Evolutionary conservation across 2,113 vertebrate genomes (phyloP).

Genomic region (Myotis yumanensis): DNA sequence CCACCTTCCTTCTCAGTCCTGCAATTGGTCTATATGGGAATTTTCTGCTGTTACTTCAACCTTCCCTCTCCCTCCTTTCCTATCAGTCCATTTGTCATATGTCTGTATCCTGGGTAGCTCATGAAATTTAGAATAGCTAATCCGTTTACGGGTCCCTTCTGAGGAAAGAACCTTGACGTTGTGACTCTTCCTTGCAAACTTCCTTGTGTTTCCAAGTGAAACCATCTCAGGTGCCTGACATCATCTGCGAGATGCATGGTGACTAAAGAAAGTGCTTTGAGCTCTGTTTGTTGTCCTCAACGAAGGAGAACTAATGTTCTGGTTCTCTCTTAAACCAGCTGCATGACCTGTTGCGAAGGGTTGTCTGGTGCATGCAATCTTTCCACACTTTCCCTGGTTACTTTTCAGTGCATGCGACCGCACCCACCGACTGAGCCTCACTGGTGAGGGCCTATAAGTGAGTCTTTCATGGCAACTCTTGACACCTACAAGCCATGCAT

Average conservation of each 20-base stretch:
- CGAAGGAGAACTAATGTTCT: background rate
- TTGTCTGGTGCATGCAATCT: background rate
- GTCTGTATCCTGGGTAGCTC: background rate
- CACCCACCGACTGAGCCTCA: too few relatives aligned
- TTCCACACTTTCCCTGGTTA: background rate
- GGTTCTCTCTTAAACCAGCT: background rate
- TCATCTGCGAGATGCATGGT: background rate
- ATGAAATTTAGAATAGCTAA: background rate
- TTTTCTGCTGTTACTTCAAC: background rate
- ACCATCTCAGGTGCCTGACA: background rate
- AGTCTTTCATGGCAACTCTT: too few relatives aligned
- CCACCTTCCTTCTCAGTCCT: background rate
- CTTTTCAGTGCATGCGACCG: too few relatives aligned
- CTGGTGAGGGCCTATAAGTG: too few relatives aligned
- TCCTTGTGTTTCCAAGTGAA: conserved; percentile 21
- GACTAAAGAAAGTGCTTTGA: background rate
- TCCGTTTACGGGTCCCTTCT: background rate
- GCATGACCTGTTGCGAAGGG: background rate
- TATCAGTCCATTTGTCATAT: too few relatives aligned
- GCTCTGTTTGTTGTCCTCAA: background rate
- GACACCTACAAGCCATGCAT: too few relatives aligned
- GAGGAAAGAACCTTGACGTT: background rate
- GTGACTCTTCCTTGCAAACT: background rate
- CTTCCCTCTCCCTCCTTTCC: background rate
- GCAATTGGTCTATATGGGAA: background rate